These are phyloP conservation scores for Etheostoma nigrum DNA, from an alignment of 2,797 vertebrate genomes.

Conservation along the genomic window DNA sequence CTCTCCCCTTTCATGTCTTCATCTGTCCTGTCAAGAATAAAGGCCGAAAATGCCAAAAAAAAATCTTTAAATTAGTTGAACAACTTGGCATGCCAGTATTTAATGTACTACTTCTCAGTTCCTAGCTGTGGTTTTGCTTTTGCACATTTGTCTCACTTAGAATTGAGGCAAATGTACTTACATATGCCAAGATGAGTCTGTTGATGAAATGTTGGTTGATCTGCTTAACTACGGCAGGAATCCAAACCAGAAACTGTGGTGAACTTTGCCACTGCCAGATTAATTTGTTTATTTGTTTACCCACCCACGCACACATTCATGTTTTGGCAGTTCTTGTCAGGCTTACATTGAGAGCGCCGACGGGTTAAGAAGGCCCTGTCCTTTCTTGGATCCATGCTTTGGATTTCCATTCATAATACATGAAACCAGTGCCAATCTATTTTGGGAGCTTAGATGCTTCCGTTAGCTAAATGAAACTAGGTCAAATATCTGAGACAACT, in stretches of 20 bases:
- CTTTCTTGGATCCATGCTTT: conserved; percentile 57
- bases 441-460: conserved; percentile 61
- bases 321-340: conserved; percentile 46
- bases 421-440: conserved; percentile 73
- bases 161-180: conserved; percentile 11
- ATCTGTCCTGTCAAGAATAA: too few relatives aligned
- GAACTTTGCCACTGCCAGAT: conserved; percentile 39
- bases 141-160: conserved; percentile 11
- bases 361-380: conserved; percentile 56
- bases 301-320: not conserved
- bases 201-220: conserved; percentile 30
- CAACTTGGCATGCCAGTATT: not conserved
- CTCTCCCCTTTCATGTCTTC: too few relatives aligned
- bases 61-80: not conserved
- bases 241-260: conserved; percentile 17
- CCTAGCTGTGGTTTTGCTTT: not conserved
- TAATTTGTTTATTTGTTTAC: conserved; percentile 50
- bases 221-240: conserved; percentile 23
- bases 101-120: not conserved
- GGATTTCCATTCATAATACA: conserved; percentile 72
- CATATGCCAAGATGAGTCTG: conserved; percentile 27
- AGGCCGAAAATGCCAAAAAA: too few relatives aligned
- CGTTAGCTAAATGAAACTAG: conserved; percentile 64
- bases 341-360: conserved; percentile 39
- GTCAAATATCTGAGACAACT: conserved; percentile 63